Evolutionary conservation across 2,113 vertebrate species (phyloP), one percentile per base, ranked within the genome.

Genomic region (Urocitellus parryii): DNA sequence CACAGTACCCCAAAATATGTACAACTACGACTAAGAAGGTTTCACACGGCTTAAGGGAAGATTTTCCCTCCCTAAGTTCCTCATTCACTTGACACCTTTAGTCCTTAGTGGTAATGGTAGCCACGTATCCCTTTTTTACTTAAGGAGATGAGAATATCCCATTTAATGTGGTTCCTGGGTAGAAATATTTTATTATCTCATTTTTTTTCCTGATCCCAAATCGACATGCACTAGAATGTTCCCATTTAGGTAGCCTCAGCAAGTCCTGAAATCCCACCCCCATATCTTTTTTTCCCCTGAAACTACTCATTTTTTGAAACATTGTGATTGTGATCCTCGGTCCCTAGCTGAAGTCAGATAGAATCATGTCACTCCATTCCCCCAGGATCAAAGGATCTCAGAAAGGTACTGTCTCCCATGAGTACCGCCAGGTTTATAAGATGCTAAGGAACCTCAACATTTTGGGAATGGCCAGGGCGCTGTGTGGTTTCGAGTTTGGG

Each of bases 221-320:
- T 72, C 29, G 39, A 20, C 25, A 3, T 17, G 25, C 58, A 11
- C 27, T 58, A 82, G 42, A 37, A 76, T 81, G 34, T 91, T 90
- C 53, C 91, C 53, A 17, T 17, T 42, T 42, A 18, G 1, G 42
- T 20, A 17, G 5, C 20, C n/a, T n/a, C n/a, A n/a, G n/a, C n/a
- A n/a, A 51, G 18, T 91, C 88, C 80, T 61, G 92, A 92, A 91
- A n/a, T 74, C 39, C 22, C 74, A 82, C 20, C 8, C 42, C 90
- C 22, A 2, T 86, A 22, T 72, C 18, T 93, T 77, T 96, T 96
- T 34, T 81, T 95, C 76, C 24, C 20, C 1, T 1, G 45, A 42
- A 65, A 13, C 34, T 24, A 34, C n/a, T 42, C 51, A 83, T 61
- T 89, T 86, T 91, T 84, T 48, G 58, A 39, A 78, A 48, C 32